Conservation (phyloP, 2,888 invertebrate species). For the Lumbricus terrestris region DNA sequence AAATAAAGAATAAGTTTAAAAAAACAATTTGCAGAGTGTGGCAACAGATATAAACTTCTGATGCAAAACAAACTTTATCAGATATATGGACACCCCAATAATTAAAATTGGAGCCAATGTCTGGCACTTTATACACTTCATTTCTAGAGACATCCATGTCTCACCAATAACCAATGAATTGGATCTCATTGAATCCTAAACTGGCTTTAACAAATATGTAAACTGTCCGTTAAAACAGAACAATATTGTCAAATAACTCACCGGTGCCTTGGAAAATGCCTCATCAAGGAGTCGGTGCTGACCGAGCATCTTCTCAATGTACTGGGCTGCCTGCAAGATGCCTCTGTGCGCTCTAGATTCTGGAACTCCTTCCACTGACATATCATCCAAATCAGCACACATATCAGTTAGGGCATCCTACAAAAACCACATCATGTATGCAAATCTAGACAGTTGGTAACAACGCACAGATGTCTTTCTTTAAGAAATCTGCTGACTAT, state of each 20-base stretch:
- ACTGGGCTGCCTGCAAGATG: constrained; percentile 79
- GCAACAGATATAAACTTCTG: no score
- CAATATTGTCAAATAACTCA: background rate
- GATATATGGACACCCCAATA: no score
- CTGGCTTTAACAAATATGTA: background rate
- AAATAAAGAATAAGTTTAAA: no score
- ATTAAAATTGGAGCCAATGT: no score
- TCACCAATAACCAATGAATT: background rate
- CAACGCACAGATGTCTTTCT: no score
- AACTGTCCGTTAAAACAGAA: background rate
- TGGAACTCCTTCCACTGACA: constrained; percentile 66
- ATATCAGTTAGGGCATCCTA: constrained; percentile 83
- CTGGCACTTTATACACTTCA: background rate
- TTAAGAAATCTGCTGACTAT: no score
- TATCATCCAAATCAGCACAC: constrained; percentile 49
- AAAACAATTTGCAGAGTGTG: no score
- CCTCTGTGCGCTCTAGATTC: constrained; percentile 73
- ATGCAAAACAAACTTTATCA: no score
- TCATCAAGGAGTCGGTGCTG: constrained; percentile 45
- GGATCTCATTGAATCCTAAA: background rate
- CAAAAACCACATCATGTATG: background rate
- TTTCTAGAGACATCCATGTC: background rate
- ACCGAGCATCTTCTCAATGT: constrained; percentile 68
- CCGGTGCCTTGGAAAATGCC: constrained; percentile 42
- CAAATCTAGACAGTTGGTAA: no score